These are phyloP conservation scores for Camelus bactrianus DNA, from an alignment of 2,113 vertebrate genomes.

Conservation along the genomic window DNA sequence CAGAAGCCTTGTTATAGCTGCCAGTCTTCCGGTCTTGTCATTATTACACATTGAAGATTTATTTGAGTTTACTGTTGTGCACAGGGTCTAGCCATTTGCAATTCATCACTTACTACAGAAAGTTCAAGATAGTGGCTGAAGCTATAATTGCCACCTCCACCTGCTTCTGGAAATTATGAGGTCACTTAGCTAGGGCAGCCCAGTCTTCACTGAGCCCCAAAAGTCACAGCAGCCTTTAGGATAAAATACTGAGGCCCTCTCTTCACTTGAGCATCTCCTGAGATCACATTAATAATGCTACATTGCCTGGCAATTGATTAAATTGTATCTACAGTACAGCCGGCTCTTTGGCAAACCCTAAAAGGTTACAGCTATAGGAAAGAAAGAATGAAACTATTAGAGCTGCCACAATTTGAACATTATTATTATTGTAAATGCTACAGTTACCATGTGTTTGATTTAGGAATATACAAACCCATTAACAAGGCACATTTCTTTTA, in stretches of 20 bases:
- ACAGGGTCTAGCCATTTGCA: slow-evolving; percentile 92
- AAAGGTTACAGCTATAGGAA: neutral
- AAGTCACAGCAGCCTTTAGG: slow-evolving; percentile 59
- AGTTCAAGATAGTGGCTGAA: slow-evolving; percentile 90
- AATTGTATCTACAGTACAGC: neutral
- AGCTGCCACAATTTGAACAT: neutral
- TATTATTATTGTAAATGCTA: neutral
- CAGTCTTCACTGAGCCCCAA: slow-evolving; percentile 76
- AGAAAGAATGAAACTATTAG: slow-evolving; percentile 18
- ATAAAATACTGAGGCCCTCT: slow-evolving; percentile 8
- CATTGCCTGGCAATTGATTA: neutral
- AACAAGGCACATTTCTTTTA: neutral
- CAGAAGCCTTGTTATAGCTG: slow-evolving; percentile 95
- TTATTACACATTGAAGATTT: slow-evolving; percentile 96
- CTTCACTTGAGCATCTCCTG: neutral
- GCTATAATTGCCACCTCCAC: slow-evolving; percentile 94
- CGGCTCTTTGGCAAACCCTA: neutral
- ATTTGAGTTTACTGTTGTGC: slow-evolving; percentile 94
- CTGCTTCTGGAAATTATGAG: slow-evolving; percentile 94
- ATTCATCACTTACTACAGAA: slow-evolving; percentile 93
- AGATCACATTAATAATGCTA: neutral
- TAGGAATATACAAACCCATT: neutral
- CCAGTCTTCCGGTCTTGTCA: slow-evolving; percentile 94
- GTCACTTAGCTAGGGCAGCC: slow-evolving; percentile 87
- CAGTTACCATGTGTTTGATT: neutral